A percentile compares a stretch with the other conserved stretches of the same genome.
Conservation (phyloP, 1,140 invertebrate genomes). For the Daktulosphaira vitifoliae region DNA sequence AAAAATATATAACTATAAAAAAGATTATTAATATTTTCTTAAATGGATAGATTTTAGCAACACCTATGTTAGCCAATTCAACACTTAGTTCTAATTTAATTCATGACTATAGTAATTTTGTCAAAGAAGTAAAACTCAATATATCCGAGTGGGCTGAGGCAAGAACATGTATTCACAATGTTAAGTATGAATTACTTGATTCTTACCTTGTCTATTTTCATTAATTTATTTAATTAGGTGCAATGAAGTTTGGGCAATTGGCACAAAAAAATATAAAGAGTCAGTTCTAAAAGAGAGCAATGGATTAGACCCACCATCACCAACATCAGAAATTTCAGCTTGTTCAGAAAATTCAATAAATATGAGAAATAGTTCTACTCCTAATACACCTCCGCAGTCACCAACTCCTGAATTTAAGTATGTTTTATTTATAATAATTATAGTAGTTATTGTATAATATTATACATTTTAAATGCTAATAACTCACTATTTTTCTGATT, state of each 20-base stretch:
- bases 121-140: conserved; percentile 23
- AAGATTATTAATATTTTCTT: neutral
- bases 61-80: conserved; percentile 17
- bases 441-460: neutral
- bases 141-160: conserved; percentile 21
- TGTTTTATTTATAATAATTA: neutral
- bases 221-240: neutral
- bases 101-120: conserved; percentile 23
- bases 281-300: neutral
- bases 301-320: neutral
- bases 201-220: neutral
- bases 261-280: conserved; percentile 5
- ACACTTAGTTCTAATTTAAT: conserved; percentile 20
- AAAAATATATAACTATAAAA: neutral
- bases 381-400: conserved; percentile 20
- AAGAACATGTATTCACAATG: conserved; percentile 17
- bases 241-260: conserved; percentile 5
- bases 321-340: too few species aligned
- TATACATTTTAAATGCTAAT: neutral
- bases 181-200: conserved; percentile 6
- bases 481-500: too few species aligned
- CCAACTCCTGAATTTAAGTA: conserved; percentile 25
- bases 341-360: too few species aligned
- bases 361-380: neutral
- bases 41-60: conserved; percentile 21